Conservation (phyloP, 2,888 invertebrate species). For the Chrysotoxum bicinctum region DNA sequence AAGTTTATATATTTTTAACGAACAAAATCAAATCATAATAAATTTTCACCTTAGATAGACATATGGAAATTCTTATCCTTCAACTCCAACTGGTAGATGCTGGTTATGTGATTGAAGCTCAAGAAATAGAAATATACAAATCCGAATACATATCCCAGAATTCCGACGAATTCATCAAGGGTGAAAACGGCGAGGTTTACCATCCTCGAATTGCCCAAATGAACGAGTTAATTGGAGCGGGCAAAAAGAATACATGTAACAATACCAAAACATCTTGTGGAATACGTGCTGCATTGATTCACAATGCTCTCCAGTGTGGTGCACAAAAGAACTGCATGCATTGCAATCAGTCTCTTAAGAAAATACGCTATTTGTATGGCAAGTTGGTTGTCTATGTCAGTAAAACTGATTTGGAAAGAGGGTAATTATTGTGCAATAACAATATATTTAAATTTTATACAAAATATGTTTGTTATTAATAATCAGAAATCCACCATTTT, state of each 20-base stretch:
- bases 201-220: constrained; percentile 82
- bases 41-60: constrained; percentile 65
- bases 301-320: constrained; percentile 76
- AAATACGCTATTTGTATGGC: constrained; percentile 77
- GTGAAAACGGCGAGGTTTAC: constrained; percentile 78
- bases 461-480: too few species aligned
- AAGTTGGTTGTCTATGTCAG: constrained; percentile 78
- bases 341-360: constrained; percentile 77
- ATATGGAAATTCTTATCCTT: constrained; percentile 81
- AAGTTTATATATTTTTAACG: constrained; percentile 47
- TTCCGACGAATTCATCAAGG: constrained; percentile 75
- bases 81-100: constrained; percentile 89
- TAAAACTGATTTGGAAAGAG: constrained; percentile 77
- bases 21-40: neutral
- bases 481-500: too few species aligned
- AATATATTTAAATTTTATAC: too few species aligned
- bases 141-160: constrained; percentile 78
- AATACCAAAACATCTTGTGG: constrained; percentile 79
- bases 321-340: constrained; percentile 77
- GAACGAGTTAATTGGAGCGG: constrained; percentile 79
- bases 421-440: constrained; percentile 65
- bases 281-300: constrained; percentile 77
- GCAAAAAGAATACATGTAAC: constrained; percentile 60
- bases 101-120: constrained; percentile 88
- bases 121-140: constrained; percentile 84